Evolutionary conservation across 1,140 invertebrate genomes (phyloP).

Genomic region (Wasmannia auropunctata): DNA sequence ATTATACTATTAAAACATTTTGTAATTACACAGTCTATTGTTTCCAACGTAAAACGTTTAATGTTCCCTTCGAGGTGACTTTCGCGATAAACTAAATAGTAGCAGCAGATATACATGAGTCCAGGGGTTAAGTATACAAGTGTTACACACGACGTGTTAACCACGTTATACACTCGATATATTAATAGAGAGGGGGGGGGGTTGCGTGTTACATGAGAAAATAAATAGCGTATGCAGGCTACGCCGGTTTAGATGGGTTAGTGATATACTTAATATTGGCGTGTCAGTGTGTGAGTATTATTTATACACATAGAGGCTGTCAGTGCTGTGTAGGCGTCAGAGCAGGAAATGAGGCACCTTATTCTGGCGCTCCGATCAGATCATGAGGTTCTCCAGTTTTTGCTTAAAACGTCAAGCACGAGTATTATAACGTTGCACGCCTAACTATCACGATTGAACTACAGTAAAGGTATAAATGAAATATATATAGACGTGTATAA

Average conservation of each 20-base stretch:
- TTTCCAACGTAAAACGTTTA: not conserved
- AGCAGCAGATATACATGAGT: constrained; percentile 1
- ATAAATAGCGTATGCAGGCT: constrained; percentile 52
- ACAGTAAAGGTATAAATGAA: constrained; percentile 18
- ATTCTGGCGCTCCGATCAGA: constrained; percentile 41
- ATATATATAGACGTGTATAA: not conserved
- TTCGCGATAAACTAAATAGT: constrained; percentile 14
- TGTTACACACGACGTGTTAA: constrained; percentile 8
- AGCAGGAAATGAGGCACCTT: constrained; percentile 41
- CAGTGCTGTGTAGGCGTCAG: constrained; percentile 54
- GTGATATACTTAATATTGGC: constrained; percentile 67
- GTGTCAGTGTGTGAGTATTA: constrained; percentile 67
- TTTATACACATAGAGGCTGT: constrained; percentile 62
- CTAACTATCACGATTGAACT: constrained; percentile 44
- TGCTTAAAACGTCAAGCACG: constrained; percentile 38
- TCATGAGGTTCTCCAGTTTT: constrained; percentile 29
- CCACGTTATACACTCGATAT: constrained; percentile 40
- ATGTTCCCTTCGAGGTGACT: not conserved
- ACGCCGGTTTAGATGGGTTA: constrained; percentile 56
- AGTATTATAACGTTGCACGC: constrained; percentile 46
- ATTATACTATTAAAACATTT: not conserved
- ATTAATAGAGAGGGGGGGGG: constrained; percentile 41
- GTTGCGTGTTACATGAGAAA: constrained; percentile 61
- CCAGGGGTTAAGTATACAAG: constrained; percentile 34
- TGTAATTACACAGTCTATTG: not conserved